phyloP scores from a whole-genome alignment of 2,113 vertebrate species.

The Gymnocephalus cernua region DNA sequence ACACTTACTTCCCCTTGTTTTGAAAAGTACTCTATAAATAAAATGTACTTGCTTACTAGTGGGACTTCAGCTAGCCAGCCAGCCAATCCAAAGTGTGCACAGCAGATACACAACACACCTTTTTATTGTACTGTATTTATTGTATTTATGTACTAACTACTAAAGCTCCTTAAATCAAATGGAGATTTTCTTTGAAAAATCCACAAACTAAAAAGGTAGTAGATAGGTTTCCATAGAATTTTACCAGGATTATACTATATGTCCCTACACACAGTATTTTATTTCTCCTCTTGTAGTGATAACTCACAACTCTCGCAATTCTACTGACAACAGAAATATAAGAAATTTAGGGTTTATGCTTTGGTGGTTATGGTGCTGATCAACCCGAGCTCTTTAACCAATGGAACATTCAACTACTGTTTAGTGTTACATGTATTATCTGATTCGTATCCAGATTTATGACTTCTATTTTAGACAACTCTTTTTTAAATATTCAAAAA shows the following conservation, averaged over 20 bases:
- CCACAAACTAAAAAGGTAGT: too few species aligned
- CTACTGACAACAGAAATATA: not conserved
- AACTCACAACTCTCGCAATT: too few species aligned
- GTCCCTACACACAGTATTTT: too few species aligned
- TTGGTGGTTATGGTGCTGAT: not conserved
- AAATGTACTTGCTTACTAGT: not conserved
- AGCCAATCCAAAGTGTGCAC: too few species aligned
- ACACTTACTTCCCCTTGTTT: not conserved
- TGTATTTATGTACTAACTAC: too few species aligned
- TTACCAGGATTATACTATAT: too few species aligned
- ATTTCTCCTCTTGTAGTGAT: too few species aligned
- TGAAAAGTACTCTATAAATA: not conserved
- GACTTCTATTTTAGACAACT: not conserved
- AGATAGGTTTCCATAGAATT: too few species aligned
- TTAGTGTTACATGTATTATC: not conserved
- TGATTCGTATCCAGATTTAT: not conserved
- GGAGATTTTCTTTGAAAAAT: too few species aligned
- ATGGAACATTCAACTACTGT: not conserved
- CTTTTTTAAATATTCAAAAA: not conserved
- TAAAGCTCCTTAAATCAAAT: too few species aligned
- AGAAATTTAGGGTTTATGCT: not conserved
- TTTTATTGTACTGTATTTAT: too few species aligned
- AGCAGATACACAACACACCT: too few species aligned
- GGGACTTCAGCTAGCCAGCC: not conserved
- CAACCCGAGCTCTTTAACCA: not conserved